Conservation (phyloP, 2,113 vertebrate genomes). For the Pipra filicauda region DNA sequence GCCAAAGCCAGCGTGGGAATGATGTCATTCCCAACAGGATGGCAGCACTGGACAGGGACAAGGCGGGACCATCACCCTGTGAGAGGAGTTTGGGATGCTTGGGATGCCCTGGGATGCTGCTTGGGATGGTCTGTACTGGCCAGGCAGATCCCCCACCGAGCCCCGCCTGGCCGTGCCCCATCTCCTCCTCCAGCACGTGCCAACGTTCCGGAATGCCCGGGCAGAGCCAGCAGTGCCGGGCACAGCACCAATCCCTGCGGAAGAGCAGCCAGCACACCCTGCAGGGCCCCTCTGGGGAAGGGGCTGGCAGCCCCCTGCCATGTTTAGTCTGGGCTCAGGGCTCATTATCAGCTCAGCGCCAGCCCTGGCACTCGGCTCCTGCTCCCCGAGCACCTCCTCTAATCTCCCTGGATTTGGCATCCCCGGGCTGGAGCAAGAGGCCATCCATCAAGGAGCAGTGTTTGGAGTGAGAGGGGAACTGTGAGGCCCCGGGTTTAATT, state of each 20-base stretch:
- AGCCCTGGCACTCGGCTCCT: fast-evolving
- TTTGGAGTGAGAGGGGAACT: background rate
- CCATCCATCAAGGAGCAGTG: background rate
- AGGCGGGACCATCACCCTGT: fast-evolving
- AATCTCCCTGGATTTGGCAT: background rate
- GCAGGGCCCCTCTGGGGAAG: fast-evolving
- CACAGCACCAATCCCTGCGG: background rate
- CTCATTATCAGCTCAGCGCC: background rate
- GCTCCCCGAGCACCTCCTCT: background rate
- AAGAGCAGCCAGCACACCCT: background rate
- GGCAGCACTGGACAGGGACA: background rate
- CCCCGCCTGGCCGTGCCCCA: background rate
- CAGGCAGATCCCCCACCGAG: background rate
- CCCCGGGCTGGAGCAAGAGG: background rate
- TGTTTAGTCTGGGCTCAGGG: background rate
- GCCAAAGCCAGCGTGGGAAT: background rate
- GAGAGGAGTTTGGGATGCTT: background rate
- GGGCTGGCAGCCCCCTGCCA: fast-evolving
- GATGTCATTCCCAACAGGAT: background rate
- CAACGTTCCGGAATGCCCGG: fast-evolving
- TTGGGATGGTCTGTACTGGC: fast-evolving
- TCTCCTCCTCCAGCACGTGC: background rate
- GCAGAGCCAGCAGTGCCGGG: background rate
- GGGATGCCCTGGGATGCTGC: background rate
- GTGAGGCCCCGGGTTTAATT: background rate